Evolutionary conservation across 2,888 invertebrate species (phyloP), one percentile per base, ranked within the genome.

Genomic region (Pachymerium ferrugineum): DNA sequence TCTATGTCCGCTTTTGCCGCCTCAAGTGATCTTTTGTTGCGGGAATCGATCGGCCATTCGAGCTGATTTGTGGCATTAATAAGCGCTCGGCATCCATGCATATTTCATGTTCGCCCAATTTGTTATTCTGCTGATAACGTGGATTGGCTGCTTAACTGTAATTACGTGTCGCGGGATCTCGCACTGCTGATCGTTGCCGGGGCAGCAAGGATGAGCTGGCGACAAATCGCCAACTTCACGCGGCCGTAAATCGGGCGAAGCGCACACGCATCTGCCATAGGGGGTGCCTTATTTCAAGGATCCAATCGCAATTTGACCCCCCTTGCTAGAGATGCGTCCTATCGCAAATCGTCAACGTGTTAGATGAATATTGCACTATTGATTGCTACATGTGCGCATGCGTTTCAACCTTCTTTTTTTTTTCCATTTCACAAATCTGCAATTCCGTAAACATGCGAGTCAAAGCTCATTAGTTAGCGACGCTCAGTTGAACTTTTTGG

Each of bases 1-100:
- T 28, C 62, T 28, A 28, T 25, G 62, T 62, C 62, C 62, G 62
- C 62, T 62, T 62, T 62, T 28, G 10, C 10, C 28, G 62, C 62
- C 62, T 62, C 62, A 25, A 62, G 62, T 62, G 62, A 62, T 62
- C 62, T 62, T 62, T 62, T 62, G 62, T 62, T 62, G 62, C 62
- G 62, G 62, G 28, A 33, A 71, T 71, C 71, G 71, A 71, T 71
- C 71, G 38, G 29, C 71, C 71, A 71, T 71, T 71, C 22, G 71
- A 71, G 71, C 71, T 71, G 71, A 71, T 71, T 71, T 71, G 71
- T 71, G 71, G 71, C 71, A 71, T 71, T 71, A 71, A 71, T 71
- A 71, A 71, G 71, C 71, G 25, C 71, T 71, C 42, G 71, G 71
- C 42, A n/a, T 33, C 35, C 10, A 71, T 71, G 71, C 71, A 71